Percentiles rank a stretch among this genome's conserved stretches.
These are phyloP conservation scores for Lophotis ruficrista DNA, from an alignment of 2,113 vertebrate genomes.

Conservation along the genomic window DNA sequence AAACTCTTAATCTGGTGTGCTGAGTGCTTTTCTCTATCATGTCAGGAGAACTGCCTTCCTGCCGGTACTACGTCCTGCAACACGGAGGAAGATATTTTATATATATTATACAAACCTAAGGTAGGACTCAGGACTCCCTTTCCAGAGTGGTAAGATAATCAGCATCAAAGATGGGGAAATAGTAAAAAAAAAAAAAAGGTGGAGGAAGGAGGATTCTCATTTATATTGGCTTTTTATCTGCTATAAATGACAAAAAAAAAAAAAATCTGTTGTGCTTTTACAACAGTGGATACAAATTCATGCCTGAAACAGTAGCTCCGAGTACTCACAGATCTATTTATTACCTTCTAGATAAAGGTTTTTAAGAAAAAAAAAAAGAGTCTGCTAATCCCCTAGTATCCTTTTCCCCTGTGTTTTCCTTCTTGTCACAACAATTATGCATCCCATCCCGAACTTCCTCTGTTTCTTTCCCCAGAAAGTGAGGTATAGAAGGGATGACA, in stretches of 20 bases:
- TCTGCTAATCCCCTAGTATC: neutral
- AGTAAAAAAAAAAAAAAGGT: neutral
- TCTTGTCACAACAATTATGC: neutral
- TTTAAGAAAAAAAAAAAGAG: neutral
- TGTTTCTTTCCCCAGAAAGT: neutral
- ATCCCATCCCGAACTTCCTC: neutral
- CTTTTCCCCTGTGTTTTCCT: neutral
- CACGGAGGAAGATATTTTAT: neutral
- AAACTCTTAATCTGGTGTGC: neutral
- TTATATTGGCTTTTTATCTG: neutral
- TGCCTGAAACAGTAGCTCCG: neutral
- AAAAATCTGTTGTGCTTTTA: neutral
- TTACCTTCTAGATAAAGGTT: neutral
- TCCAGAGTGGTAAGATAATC: neutral
- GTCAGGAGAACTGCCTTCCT: neutral
- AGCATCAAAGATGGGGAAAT: neutral
- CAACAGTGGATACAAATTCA: neutral
- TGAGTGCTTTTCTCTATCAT: neutral
- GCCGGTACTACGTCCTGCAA: neutral
- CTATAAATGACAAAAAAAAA: neutral
- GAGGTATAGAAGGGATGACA: neutral
- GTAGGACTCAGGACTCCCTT: neutral
- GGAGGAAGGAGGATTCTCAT: accelerated
- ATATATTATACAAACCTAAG: neutral
- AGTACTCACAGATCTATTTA: neutral